phyloP scores from a whole-genome alignment of 1,140 invertebrate species.

The Drosophila tsacasi region DNA sequence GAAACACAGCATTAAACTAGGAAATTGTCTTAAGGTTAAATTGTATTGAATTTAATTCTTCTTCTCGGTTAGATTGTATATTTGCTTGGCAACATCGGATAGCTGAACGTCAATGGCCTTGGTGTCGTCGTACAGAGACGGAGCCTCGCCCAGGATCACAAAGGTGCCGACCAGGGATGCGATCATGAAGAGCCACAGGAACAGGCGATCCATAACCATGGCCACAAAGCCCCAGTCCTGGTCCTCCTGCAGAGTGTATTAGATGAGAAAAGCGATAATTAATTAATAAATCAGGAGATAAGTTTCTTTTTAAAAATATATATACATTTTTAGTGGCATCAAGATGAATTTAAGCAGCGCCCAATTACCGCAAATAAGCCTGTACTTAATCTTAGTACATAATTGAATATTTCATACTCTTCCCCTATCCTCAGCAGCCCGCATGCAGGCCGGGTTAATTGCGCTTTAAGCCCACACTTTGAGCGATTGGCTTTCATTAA shows the following conservation, averaged over 20 bases:
- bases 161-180: constrained; percentile 96
- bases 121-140: constrained; percentile 93
- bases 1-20: constrained; percentile 68
- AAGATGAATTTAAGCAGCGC: background rate
- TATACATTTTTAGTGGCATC: background rate
- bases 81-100: constrained; percentile 92
- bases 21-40: constrained; percentile 48
- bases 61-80: constrained; percentile 85
- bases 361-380: background rate
- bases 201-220: constrained; percentile 98
- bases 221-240: constrained; percentile 99
- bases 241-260: constrained; percentile 90
- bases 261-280: background rate
- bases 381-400: background rate
- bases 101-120: constrained; percentile 94
- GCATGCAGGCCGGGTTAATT: constrained; percentile 39
- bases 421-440: constrained; percentile 4
- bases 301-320: background rate
- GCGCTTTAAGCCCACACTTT: constrained; percentile 62
- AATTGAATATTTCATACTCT: constrained; percentile 2
- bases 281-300: background rate
- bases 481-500: constrained; percentile 79
- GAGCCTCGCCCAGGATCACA: constrained; percentile 94
- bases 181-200: constrained; percentile 98
- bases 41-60: constrained; percentile 79